Conservation (phyloP, 2,113 vertebrate genomes). For the Brachirus orientalis region DNA sequence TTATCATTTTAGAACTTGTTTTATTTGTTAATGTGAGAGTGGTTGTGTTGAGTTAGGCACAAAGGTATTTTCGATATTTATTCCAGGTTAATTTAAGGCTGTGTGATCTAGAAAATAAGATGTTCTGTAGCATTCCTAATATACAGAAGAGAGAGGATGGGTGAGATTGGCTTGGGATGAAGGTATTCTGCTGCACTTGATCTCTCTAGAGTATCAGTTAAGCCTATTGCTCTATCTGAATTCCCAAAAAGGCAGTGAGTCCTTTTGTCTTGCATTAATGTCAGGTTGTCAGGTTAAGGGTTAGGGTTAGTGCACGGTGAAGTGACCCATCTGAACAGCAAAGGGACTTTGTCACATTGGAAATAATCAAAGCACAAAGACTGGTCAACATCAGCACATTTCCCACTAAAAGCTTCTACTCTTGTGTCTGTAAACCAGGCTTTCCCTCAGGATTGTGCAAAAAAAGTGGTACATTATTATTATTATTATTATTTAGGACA, state of each 20-base stretch:
- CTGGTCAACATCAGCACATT: no score
- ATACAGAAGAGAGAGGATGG: background rate
- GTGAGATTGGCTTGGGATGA: background rate
- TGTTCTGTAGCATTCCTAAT: background rate
- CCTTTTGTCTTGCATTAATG: conserved; percentile 11
- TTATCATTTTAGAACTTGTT: no score
- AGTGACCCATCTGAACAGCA: background rate
- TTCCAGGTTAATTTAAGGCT: background rate
- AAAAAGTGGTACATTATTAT: no score
- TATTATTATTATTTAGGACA: background rate
- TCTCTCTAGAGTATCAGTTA: conserved; percentile 1
- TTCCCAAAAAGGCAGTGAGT: background rate
- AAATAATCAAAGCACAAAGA: no score
- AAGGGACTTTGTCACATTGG: background rate
- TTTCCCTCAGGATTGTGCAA: no score
- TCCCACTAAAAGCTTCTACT: background rate
- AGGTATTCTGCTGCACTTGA: conserved; percentile 5
- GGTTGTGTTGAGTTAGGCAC: no score
- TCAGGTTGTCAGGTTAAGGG: background rate
- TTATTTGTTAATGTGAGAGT: no score
- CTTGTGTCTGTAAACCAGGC: background rate
- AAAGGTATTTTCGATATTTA: no score
- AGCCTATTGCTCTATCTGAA: background rate
- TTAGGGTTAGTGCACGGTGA: no score
- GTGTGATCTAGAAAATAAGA: background rate